Percentiles rank a stretch among this genome's conserved stretches.
phyloP scores from a whole-genome alignment of 2,113 vertebrate genomes.

The Gila orcuttii region DNA sequence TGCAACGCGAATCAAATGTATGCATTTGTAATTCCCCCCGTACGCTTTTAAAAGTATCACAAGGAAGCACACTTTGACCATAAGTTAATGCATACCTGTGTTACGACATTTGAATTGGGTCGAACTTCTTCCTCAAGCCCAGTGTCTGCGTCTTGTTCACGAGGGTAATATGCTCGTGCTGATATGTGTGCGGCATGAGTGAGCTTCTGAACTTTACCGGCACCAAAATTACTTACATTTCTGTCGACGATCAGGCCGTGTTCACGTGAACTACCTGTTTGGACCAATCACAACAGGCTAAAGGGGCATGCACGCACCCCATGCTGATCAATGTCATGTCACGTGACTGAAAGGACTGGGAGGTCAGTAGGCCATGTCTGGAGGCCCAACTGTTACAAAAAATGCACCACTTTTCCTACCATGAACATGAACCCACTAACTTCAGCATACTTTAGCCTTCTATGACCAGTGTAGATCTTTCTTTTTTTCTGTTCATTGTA shows the following conservation, averaged over 20 bases:
- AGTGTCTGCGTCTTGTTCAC: not conserved
- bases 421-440: not conserved
- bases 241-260: constrained; percentile 42
- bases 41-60: not conserved
- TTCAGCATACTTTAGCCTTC: not conserved
- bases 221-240: constrained; percentile 13
- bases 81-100: constrained; percentile 22
- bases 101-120: constrained; percentile 9
- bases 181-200: not conserved
- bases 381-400: not conserved
- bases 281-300: constrained; percentile 65
- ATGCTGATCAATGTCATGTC: constrained; percentile 16
- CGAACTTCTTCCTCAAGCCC: constrained; percentile 1
- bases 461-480: not conserved
- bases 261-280: constrained; percentile 67
- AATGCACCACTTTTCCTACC: not conserved
- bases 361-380: constrained; percentile 28
- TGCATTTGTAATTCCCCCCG: not conserved
- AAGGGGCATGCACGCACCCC: constrained; percentile 38
- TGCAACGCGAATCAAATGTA: not conserved
- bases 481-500: not conserved
- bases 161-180: not conserved
- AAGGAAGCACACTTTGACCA: not conserved
- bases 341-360: constrained; percentile 30
- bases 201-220: not conserved